These are phyloP conservation scores for Noctuana brunneofusca DNA, from an alignment of 2,888 invertebrate genomes.

Conservation along the genomic window DNA sequence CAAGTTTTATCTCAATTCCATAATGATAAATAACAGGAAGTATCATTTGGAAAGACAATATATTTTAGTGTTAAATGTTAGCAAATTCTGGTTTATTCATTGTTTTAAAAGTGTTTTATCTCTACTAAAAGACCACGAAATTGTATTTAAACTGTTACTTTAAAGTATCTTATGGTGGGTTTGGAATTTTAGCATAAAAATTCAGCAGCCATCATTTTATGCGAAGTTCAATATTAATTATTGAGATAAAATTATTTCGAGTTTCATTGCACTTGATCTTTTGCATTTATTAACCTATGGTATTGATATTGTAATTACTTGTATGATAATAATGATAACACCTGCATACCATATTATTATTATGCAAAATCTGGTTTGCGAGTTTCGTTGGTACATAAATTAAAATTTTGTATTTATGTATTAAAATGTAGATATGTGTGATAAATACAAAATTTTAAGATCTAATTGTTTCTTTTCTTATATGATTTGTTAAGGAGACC, in stretches of 20 bases:
- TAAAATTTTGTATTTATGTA: slow-evolving; percentile 84
- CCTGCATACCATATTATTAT: slow-evolving; percentile 78
- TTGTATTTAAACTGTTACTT: slow-evolving; percentile 65
- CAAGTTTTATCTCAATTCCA: slow-evolving; percentile 64
- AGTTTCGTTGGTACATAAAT: slow-evolving; percentile 78
- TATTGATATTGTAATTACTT: slow-evolving; percentile 83
- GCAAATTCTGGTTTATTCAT: slow-evolving; percentile 80
- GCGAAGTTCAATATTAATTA: slow-evolving; percentile 67
- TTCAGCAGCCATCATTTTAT: slow-evolving; percentile 59
- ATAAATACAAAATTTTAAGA: slow-evolving; percentile 84
- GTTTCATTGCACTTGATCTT: slow-evolving; percentile 82
- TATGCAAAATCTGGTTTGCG: slow-evolving; percentile 80
- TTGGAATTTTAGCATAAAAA: slow-evolving; percentile 62
- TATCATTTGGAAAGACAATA: slow-evolving; percentile 82
- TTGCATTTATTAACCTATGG: slow-evolving; percentile 84
- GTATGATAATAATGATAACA: slow-evolving; percentile 80
- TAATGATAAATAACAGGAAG: slow-evolving; percentile 56
- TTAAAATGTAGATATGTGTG: slow-evolving; percentile 83
- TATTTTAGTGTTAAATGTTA: slow-evolving; percentile 81
- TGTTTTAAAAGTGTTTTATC: slow-evolving; percentile 80
- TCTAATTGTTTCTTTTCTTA: slow-evolving; percentile 77
- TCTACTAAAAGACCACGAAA: slow-evolving; percentile 68
- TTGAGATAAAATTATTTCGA: slow-evolving; percentile 66
- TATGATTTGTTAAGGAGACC: slow-evolving; percentile 73
- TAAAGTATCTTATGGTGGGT: slow-evolving; percentile 61